Evolutionary conservation across 2,797 vertebrate species (phyloP).

Genomic region (Passerculus sandwichensis): DNA sequence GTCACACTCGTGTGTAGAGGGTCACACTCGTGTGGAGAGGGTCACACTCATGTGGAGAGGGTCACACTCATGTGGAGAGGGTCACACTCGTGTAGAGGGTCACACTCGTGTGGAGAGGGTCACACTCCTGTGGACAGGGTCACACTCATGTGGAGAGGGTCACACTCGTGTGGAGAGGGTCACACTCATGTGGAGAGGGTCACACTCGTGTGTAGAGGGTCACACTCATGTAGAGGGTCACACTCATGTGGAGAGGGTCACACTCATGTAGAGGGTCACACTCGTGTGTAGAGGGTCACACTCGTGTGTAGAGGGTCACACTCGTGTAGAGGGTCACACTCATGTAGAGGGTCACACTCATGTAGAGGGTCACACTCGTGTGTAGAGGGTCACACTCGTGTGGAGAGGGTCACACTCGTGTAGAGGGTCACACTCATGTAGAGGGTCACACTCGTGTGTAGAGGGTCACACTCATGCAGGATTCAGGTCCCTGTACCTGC

Average conservation of each 20-base stretch:
- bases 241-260: accelerated
- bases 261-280: accelerated
- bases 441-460: neutral
- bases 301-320: accelerated
- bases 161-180: neutral
- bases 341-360: accelerated
- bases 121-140: neutral
- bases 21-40: accelerated
- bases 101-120: neutral
- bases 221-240: accelerated
- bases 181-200: accelerated
- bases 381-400: too few relatives aligned
- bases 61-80: accelerated
- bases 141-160: too few relatives aligned
- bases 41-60: accelerated
- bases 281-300: accelerated
- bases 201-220: accelerated
- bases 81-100: accelerated
- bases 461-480: neutral
- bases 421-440: too few relatives aligned
- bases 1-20: neutral
- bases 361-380: too few relatives aligned
- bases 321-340: accelerated
- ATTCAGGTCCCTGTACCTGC: accelerated
- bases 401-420: too few relatives aligned